Conservation (phyloP, 2,888 invertebrate species). For the Aspidiotus rigidus region DNA sequence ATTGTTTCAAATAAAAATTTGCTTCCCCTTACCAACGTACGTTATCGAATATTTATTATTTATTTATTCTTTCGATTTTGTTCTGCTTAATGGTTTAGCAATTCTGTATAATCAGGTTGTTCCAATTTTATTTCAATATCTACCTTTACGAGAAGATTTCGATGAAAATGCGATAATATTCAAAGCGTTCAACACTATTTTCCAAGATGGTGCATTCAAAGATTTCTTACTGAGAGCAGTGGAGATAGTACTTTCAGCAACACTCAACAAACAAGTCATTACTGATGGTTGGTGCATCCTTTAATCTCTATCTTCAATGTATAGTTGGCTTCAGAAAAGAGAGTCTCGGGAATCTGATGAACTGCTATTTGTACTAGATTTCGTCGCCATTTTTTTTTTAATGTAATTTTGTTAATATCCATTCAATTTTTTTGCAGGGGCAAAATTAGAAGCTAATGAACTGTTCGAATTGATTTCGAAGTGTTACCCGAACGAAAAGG, state of each 20-base stretch:
- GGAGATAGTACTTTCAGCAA: slow-evolving; percentile 8
- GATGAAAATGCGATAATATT: slow-evolving; percentile 20
- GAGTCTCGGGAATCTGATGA: background rate
- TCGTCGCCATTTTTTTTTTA: too few relatives aligned
- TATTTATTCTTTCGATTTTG: too few relatives aligned
- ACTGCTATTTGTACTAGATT: background rate
- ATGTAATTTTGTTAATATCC: background rate
- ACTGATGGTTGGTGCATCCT: slow-evolving; percentile 8
- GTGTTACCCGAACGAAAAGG: slow-evolving; percentile 17
- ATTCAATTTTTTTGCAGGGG: slow-evolving; percentile 2
- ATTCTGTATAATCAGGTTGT: slow-evolving; percentile 7
- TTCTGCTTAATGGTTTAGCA: too few relatives aligned
- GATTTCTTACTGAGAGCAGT: slow-evolving; percentile 18
- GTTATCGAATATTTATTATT: background rate
- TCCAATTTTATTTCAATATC: slow-evolving; percentile 13
- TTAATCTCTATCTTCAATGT: background rate
- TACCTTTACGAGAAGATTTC: slow-evolving; percentile 28
- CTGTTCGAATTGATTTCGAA: slow-evolving; percentile 17
- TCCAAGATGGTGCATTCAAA: slow-evolving; percentile 14
- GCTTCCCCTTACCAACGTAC: slow-evolving; percentile 14
- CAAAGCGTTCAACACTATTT: slow-evolving; percentile 9
- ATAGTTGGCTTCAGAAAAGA: background rate
- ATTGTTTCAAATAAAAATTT: slow-evolving; percentile 19
- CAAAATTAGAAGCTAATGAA: slow-evolving; percentile 8
- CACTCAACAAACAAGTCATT: slow-evolving; percentile 20